Evolutionary conservation across 2,797 vertebrate genomes (phyloP).

Genomic region (Pseudocheirus occidentalis): DNA sequence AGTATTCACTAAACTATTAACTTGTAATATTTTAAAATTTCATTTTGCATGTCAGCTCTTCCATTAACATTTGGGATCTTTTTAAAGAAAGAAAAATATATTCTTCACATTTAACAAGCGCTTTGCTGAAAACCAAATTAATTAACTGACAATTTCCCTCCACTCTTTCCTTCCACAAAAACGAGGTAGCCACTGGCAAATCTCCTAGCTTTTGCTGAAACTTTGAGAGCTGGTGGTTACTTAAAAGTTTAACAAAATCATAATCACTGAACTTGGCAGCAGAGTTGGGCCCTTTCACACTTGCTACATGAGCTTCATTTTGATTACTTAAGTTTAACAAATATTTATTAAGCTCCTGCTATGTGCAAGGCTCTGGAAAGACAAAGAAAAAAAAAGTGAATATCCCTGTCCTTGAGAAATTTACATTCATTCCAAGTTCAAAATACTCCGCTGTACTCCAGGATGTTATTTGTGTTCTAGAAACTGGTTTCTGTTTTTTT

Average conservation of each 20-base stretch:
- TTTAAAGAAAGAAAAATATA: conserved; percentile 66
- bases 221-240: conserved; percentile 79
- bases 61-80: conserved; percentile 84
- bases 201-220: conserved; percentile 81
- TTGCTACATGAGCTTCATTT: conserved; percentile 40
- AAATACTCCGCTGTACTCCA: conserved; percentile 74
- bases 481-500: conserved; percentile 34
- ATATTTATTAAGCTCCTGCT: not conserved
- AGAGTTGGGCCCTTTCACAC: conserved; percentile 78
- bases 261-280: conserved; percentile 88
- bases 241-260: conserved; percentile 79
- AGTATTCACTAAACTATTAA: conserved; percentile 84
- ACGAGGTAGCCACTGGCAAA: conserved; percentile 74
- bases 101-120: conserved; percentile 81
- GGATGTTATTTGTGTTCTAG: conserved; percentile 71
- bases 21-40: conserved; percentile 81
- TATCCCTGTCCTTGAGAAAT: conserved; percentile 24
- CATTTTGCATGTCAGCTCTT: conserved; percentile 85
- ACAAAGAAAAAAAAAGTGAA: not conserved
- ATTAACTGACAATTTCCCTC: conserved; percentile 82
- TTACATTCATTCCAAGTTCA: conserved; percentile 77
- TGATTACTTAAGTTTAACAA: not conserved
- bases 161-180: conserved; percentile 29
- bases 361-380: not conserved
- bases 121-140: conserved; percentile 86